Base-by-base conservation (phyloP, 2,888 invertebrate genomes). In the Melangyna quadrimaculata region DNA sequence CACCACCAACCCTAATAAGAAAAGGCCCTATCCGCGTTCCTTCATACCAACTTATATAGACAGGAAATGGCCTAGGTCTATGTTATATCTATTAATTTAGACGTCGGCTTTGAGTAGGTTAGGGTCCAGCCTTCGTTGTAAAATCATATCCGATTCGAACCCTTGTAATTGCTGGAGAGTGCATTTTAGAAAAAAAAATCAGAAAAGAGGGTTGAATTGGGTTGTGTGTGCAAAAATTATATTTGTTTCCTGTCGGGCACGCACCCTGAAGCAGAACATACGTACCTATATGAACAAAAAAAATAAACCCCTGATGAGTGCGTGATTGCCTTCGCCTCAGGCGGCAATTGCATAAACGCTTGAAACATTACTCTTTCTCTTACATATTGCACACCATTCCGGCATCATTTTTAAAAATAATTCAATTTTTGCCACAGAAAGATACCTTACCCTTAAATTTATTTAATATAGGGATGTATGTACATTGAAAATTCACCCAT, bases 261-360 rank as follows among this genome's bases (percentile, higher is more conserved):
- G 77, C 77, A 78, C 69, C 72, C 73, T 14, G 12, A 40, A 57
- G 10, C 10, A 6, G 17, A 61, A 40, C n/a, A 40, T 6, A 29
- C 19, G 19, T 3, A 17, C n/a, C n/a, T n/a, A 12, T 12, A 12
- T 3, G 0, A 1, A 40, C 10, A 32, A 19, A 59, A 59, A 43
- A 69, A 77, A n/a, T n/a, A 65, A 80, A 19, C 73, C 63, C 86
- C 81, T 86, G 73, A 70, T 78, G 81, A 57, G 86, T 55, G 53
- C 69, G 81, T 81, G 86, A 86, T 86, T 86, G 86, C 86, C 86
- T 86, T 59, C 57, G 86, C 86, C 86, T 65, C 17, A 59, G 72
- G 86, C 86, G 70, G 77, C 80, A 86, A 77, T 77, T 86, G 77
- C 43, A 69, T 78, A 86, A 83, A 45, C 73, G 78, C 69, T 78